Conservation (phyloP, 2,888 invertebrate species). For the Alitta virens region DNA sequence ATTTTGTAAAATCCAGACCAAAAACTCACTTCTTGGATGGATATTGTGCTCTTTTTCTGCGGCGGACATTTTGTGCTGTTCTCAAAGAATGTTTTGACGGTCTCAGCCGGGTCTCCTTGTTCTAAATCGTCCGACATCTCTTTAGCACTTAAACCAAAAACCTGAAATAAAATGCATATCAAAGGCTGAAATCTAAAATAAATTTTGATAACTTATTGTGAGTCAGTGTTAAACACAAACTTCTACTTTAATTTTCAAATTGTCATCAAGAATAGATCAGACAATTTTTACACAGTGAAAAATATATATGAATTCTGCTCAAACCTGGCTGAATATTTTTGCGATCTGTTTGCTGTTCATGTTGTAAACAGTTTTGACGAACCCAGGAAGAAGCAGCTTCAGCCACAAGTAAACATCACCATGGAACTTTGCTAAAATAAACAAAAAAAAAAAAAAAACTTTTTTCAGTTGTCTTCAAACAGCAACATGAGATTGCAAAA, state of each 20-base stretch:
- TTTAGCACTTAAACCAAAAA: conserved; percentile 72
- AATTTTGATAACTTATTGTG: too few species aligned
- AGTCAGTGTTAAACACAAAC: too few species aligned
- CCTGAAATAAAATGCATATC: conserved; percentile 53
- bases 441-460: too few species aligned
- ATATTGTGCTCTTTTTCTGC: conserved; percentile 68
- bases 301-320: too few species aligned
- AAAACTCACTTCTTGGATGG: conserved; percentile 65
- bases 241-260: too few species aligned
- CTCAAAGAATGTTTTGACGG: conserved; percentile 75
- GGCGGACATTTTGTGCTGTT: conserved; percentile 65
- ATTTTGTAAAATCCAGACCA: not conserved
- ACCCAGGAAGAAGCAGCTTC: conserved; percentile 78
- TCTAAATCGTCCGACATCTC: conserved; percentile 85
- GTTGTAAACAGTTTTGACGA: conserved; percentile 83
- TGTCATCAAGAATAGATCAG: too few species aligned
- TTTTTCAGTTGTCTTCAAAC: too few species aligned
- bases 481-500: too few species aligned
- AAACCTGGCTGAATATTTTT: conserved; percentile 76
- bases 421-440: conserved; percentile 64
- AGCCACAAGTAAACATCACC: conserved; percentile 80
- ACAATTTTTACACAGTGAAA: not conserved
- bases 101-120: conserved; percentile 86
- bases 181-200: too few species aligned
- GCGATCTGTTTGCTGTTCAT: conserved; percentile 87